Evolutionary conservation across 2,797 vertebrate genomes (phyloP).

Genomic region (Sebastes hubbsi): DNA sequence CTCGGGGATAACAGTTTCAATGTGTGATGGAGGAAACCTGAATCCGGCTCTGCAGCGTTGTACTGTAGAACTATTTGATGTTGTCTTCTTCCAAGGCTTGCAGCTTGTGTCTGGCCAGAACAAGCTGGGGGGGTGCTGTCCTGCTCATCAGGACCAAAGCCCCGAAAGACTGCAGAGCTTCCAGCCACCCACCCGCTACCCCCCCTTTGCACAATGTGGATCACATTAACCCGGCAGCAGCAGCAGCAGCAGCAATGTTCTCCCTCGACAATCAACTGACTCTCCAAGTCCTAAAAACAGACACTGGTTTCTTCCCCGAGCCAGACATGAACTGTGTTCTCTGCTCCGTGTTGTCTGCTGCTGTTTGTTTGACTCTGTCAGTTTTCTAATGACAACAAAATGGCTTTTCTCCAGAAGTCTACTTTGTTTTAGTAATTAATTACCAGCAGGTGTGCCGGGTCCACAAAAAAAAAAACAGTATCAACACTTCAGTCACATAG

Average conservation of each 20-base stretch:
- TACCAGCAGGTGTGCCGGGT: constrained; percentile 50
- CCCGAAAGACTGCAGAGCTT: constrained; percentile 48
- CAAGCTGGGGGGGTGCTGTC: constrained; percentile 40
- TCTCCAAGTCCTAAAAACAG: constrained; percentile 71
- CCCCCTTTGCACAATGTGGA: constrained; percentile 73
- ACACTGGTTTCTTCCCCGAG: constrained; percentile 53
- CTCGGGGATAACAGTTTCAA: constrained; percentile 47
- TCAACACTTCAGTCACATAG: constrained; percentile 38
- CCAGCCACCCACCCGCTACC: constrained; percentile 50
- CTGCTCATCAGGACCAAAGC: constrained; percentile 62
- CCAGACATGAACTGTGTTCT: constrained; percentile 61
- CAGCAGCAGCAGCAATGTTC: constrained; percentile 67
- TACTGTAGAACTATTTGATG: constrained; percentile 41
- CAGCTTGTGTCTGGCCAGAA: constrained; percentile 54
- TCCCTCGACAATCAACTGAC: constrained; percentile 66
- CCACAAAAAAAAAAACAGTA: constrained; percentile 6
- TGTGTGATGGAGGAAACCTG: constrained; percentile 52
- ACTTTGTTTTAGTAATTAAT: constrained; percentile 41
- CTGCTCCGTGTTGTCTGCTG: constrained; percentile 55
- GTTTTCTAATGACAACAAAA: constrained; percentile 58
- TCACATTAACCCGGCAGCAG: constrained; percentile 71
- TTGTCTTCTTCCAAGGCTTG: constrained; percentile 45
- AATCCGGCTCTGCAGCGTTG: constrained; percentile 14
- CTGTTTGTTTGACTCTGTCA: constrained; percentile 71
- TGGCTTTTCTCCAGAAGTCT: constrained; percentile 39